These are phyloP conservation scores for Gasterosteus aculeatus DNA, from an alignment of 2,113 vertebrate species.

Conservation along the genomic window DNA sequence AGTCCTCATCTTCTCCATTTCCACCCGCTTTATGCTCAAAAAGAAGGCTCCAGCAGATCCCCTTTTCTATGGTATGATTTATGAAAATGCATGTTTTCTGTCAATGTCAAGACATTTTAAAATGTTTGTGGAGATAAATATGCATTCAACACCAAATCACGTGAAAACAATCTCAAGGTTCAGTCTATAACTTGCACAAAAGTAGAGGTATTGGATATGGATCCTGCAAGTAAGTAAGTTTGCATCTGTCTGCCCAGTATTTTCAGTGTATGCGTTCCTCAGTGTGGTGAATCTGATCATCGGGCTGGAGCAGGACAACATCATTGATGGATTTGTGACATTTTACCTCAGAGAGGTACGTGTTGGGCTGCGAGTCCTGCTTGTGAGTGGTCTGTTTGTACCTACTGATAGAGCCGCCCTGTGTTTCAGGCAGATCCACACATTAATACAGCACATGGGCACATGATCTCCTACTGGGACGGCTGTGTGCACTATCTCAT, in stretches of 20 bases:
- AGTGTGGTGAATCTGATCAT: constrained; percentile 94
- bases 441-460: constrained; percentile 91
- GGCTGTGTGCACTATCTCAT: constrained; percentile 93
- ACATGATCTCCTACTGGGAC: constrained; percentile 97
- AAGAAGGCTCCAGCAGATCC: constrained; percentile 89
- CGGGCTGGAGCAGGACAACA: constrained; percentile 92
- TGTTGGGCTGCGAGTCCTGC: constrained; percentile 1
- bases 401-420: neutral
- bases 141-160: neutral
- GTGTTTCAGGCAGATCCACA: constrained; percentile 86
- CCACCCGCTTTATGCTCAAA: constrained; percentile 83
- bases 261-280: constrained; percentile 88
- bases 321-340: constrained; percentile 96
- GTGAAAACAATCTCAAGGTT: neutral
- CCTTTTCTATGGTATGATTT: constrained; percentile 88
- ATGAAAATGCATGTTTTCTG: neutral
- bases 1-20: constrained; percentile 82
- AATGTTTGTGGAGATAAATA: neutral
- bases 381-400: neutral
- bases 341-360: constrained; percentile 92
- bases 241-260: constrained; percentile 80
- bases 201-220: neutral
- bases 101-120: neutral
- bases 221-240: neutral
- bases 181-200: neutral